Conservation (phyloP, 2,113 vertebrate genomes). For the Pseudopipra pipra region DNA sequence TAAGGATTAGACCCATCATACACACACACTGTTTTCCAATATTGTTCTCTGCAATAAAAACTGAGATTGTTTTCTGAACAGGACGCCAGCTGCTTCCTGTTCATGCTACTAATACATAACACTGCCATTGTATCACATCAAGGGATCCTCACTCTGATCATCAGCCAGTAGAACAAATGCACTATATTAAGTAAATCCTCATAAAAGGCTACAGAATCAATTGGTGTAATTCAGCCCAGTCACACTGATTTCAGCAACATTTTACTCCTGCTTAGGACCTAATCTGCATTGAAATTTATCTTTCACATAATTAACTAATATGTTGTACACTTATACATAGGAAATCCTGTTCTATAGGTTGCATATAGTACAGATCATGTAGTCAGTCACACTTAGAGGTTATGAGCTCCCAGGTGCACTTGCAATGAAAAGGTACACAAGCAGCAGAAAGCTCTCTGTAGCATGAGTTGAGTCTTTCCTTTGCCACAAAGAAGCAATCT, state of each 20-base stretch:
- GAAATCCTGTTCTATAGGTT: neutral
- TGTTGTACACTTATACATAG: neutral
- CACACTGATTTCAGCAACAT: slow-evolving; percentile 12
- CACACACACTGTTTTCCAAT: slow-evolving; percentile 7
- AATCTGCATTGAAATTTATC: neutral
- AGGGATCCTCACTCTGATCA: slow-evolving; percentile 57
- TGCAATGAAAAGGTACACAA: neutral
- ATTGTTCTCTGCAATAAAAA: slow-evolving; percentile 48
- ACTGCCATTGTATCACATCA: slow-evolving; percentile 43
- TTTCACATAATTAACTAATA: neutral
- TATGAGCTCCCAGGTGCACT: neutral
- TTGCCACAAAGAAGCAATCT: neutral
- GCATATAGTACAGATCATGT: neutral
- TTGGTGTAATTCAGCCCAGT: neutral
- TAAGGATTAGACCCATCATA: neutral
- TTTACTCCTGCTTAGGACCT: neutral
- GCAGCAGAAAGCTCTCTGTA: neutral
- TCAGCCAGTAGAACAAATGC: slow-evolving; percentile 49
- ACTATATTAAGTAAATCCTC: slow-evolving; percentile 45
- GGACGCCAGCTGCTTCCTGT: slow-evolving; percentile 61
- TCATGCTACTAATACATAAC: slow-evolving; percentile 50
- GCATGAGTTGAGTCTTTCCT: neutral
- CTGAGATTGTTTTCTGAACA: slow-evolving; percentile 50
- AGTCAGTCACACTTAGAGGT: neutral
- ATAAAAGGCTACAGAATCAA: neutral